phyloP scores from a whole-genome alignment of 1,140 invertebrate species.

The Archivesica marissinica region DNA sequence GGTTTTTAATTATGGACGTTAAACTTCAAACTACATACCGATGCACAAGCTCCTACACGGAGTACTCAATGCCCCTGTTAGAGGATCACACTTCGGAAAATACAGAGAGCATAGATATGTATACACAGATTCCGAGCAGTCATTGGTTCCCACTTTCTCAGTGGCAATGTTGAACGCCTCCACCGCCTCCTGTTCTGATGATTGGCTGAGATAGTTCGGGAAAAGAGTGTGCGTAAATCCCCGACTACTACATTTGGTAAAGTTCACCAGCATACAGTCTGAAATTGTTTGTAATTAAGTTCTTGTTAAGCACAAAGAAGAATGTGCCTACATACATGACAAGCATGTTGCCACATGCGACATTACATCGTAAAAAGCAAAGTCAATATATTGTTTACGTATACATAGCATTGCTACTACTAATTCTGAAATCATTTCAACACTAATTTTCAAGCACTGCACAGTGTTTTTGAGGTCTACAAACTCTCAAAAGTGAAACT shows the following conservation, averaged over 20 bases:
- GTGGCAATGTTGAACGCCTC: not conserved
- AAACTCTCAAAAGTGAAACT: too few relatives aligned
- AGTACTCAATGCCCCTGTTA: not conserved
- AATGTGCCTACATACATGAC: too few relatives aligned
- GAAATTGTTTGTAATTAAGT: not conserved
- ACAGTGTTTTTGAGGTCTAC: too few relatives aligned
- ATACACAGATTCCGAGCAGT: not conserved
- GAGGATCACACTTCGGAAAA: constrained; percentile 36
- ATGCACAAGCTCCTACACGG: constrained; percentile 22
- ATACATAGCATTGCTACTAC: too few relatives aligned
- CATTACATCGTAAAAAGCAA: too few relatives aligned
- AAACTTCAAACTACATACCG: too few relatives aligned
- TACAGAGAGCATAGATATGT: constrained; percentile 30
- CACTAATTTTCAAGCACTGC: too few relatives aligned
- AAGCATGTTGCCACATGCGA: too few relatives aligned
- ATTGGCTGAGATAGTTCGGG: constrained; percentile 18
- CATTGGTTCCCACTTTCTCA: not conserved
- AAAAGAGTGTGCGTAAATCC: constrained; percentile 23
- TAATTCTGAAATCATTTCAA: too few relatives aligned
- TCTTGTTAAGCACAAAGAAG: too few relatives aligned
- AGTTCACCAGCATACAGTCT: constrained; percentile 38
- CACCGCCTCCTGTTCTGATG: not conserved
- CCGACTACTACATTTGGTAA: constrained; percentile 6
- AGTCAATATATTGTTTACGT: too few relatives aligned
- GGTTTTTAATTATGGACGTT: too few relatives aligned